Base-by-base conservation (phyloP, 2,888 invertebrate species). In the Rhagium mordax region DNA sequence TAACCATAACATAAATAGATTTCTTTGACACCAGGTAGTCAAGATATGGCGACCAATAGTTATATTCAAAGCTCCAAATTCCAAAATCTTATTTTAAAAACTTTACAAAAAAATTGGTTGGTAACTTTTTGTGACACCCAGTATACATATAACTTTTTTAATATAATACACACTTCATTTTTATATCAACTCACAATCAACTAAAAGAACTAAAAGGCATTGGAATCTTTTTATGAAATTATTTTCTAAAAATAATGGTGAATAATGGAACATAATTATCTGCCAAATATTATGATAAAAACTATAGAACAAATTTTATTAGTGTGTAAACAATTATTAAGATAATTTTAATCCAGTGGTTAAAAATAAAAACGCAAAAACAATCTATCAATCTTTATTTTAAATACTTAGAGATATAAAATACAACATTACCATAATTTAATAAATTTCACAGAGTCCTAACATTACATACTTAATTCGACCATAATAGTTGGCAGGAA, bases 401-500 rank as follows among this genome's bases (percentile, higher is more conserved):
- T 75, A 73, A 71, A 73, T 74, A 73, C 74, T 71, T 62, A 64
- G 64, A 68, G 72, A 77, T 77, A 77, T 77, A 77, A n/a, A 77
- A 77, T 77, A 77, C 77, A 77, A 74, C 74, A 69, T 73, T 77
- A 72, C 71, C 72, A 77, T 73, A 77, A 74, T 74, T 74, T 62
- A 75, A 74, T 77, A 69, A 74, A 72, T 74, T 77, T 75, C 74
- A 75, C 65, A 73, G 70, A 73, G 72, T 71, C 68, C 76, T 76
- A 76, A 76, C 72, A 71, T 66, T 72, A 74, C 70, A 76, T 72
- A 74, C 72, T 60, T 76, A 74, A 55, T 70, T 76, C 74, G 74
- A 77, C 75, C 74, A 73, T 69, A 77, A 71, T 61, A 76, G 70
- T 76, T 78, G 76, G 74, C 74, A 76, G 76, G 73, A 78, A 73